Evolutionary conservation across 2,797 vertebrate species (phyloP).

Genomic region (Cephalopachus bancanus): DNA sequence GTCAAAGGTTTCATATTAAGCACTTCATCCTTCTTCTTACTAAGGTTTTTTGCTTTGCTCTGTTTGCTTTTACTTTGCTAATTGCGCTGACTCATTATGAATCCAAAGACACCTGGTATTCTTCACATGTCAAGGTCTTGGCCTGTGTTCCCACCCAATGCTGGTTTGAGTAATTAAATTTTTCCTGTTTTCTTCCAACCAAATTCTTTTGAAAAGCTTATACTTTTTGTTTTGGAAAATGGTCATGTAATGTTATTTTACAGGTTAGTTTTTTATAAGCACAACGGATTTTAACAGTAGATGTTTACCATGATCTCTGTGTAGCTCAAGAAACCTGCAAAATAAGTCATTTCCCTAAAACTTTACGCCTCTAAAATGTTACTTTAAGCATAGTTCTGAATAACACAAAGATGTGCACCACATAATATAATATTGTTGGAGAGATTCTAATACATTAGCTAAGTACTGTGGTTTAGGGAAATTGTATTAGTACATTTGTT

Average conservation of each 20-base stretch:
- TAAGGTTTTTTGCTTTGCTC: background rate
- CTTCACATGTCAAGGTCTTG: background rate
- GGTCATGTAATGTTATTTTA: background rate
- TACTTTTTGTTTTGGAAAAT: background rate
- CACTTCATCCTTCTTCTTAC: background rate
- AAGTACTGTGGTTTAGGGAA: background rate
- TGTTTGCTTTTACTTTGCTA: background rate
- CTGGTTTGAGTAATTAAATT: background rate
- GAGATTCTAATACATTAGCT: background rate
- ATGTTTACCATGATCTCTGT: background rate
- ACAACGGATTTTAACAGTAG: background rate
- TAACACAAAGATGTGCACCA: background rate
- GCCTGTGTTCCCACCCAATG: background rate
- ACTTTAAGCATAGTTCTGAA: background rate
- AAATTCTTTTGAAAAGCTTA: background rate
- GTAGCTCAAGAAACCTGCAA: background rate
- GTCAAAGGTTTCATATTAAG: background rate
- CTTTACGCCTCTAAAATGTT: background rate
- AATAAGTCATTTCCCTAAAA: background rate
- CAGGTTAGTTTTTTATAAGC: background rate
- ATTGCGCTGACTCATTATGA: background rate
- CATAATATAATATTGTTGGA: background rate
- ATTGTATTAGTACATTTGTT: background rate
- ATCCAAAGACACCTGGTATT: background rate
- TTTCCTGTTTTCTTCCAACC: conserved; percentile 19